phyloP scores from a whole-genome alignment of 2,113 vertebrate genomes.

The Bagarius yarrelli region DNA sequence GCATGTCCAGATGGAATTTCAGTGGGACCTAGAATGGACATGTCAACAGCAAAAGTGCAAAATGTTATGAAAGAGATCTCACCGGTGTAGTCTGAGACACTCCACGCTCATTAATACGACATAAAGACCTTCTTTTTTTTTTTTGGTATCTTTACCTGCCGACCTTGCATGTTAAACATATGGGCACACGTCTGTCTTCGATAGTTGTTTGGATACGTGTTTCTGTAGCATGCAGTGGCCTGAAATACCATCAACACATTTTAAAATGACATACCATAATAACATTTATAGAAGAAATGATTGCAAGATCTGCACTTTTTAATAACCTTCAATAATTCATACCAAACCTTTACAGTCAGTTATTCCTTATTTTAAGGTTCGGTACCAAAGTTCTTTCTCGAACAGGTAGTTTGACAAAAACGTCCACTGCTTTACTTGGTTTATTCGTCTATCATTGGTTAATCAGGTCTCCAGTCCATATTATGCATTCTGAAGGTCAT shows the following conservation, averaged over 20 bases:
- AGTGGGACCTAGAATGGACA: neutral
- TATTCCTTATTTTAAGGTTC: neutral
- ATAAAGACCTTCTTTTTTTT: neutral
- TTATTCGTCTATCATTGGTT: neutral
- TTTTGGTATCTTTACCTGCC: neutral
- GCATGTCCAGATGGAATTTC: neutral
- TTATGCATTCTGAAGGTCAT: neutral
- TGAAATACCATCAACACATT: conserved; percentile 21
- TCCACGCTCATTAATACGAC: neutral
- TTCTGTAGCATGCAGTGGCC: conserved; percentile 35
- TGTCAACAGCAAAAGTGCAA: neutral
- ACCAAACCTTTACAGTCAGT: neutral
- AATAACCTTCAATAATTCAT: conserved; percentile 2
- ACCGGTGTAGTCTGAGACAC: neutral
- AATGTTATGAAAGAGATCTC: neutral
- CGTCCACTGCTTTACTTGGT: neutral
- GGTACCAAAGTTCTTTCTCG: neutral
- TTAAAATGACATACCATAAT: conserved; percentile 6
- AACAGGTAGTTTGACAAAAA: neutral
- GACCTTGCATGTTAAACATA: conserved; percentile 17
- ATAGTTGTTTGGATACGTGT: neutral
- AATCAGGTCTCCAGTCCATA: neutral
- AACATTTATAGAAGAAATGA: conserved; percentile 31
- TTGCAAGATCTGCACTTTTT: conserved; percentile 44
- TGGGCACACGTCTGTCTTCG: neutral